phyloP scores from a whole-genome alignment of 2,797 vertebrate genomes.

The Amblyraja radiata region DNA sequence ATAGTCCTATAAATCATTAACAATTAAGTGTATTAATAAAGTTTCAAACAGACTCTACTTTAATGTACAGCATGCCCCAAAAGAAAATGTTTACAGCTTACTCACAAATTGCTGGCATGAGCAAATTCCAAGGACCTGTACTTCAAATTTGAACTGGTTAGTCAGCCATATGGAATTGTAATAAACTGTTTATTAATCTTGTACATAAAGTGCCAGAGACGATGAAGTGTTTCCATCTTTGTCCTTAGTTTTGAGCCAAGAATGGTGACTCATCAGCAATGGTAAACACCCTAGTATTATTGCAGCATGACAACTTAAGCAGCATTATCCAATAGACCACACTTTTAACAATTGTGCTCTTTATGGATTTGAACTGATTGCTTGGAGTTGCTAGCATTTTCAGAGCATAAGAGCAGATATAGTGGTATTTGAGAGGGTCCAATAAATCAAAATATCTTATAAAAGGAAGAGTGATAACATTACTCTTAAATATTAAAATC shows the following conservation, averaged over 20 bases:
- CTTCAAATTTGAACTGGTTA: background rate
- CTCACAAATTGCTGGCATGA: background rate
- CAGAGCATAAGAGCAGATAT: background rate
- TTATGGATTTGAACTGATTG: background rate
- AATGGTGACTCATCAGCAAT: background rate
- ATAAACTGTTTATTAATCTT: background rate
- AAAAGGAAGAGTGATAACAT: background rate
- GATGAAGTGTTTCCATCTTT: slow-evolving; percentile 8
- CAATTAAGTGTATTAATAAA: background rate
- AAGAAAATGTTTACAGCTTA: background rate
- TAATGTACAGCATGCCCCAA: too few relatives aligned
- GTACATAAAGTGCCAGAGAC: slow-evolving; percentile 17
- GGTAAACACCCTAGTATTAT: background rate
- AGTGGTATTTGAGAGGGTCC: background rate
- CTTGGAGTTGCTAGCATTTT: background rate
- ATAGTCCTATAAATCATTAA: background rate
- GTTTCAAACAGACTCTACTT: background rate
- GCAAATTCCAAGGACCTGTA: background rate
- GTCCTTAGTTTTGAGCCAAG: background rate
- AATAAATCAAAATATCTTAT: background rate
- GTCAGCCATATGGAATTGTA: background rate
- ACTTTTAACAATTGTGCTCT: background rate
- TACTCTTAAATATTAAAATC: background rate
- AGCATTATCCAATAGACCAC: background rate
- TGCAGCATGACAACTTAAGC: background rate